Evolutionary conservation across 2,888 invertebrate species (phyloP), one percentile per base, ranked within the genome.

Genomic region (Parthenolecanium corni): DNA sequence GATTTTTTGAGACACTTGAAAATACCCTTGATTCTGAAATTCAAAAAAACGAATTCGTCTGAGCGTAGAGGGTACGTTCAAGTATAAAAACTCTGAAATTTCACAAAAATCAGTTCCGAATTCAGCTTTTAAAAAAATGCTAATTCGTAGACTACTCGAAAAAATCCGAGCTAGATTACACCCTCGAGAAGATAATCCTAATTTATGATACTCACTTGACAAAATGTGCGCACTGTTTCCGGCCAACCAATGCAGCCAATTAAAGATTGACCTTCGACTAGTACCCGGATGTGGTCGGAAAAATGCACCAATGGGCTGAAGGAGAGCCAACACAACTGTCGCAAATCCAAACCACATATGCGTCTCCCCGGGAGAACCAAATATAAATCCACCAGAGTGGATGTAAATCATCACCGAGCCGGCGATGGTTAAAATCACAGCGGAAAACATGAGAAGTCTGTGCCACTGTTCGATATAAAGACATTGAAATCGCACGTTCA

Each of bases 211-310:
- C 86, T 80, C 74, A 91, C 91, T 86, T 73, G 84, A 89, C 69
- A 90, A 77, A 68, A 91, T 88, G 71, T 92, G 90, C 1, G 92
- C 89, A 1, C 82, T 75, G 74, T 93, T 93, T 47, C 95, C 95
- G 47, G 84, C 80, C 56, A 88, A 75, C 89, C 92, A 92, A 74
- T 95, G 94, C 1, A 80, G 73, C 92, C 93, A 94, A 76, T 94
- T 95, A 77, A 94, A 94, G 63, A 88, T 75, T 0, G 86, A 81
- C 61, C 94, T 78, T 69, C 80, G 82, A 16, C 83, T 80, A 11
- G 89, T 84, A 53, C 85, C 87, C 0, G 91, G 90, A 74, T 85
- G 86, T 0, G 92, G 92, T 66, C 93, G 80, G 73, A 92, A 84
- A 66, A 85, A 81, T 1, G 92, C 92, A 77, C 81, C 89, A 70